These are phyloP conservation scores for Drosophila melanica DNA, from an alignment of 1,140 invertebrate species.

Conservation along the genomic window DNA sequence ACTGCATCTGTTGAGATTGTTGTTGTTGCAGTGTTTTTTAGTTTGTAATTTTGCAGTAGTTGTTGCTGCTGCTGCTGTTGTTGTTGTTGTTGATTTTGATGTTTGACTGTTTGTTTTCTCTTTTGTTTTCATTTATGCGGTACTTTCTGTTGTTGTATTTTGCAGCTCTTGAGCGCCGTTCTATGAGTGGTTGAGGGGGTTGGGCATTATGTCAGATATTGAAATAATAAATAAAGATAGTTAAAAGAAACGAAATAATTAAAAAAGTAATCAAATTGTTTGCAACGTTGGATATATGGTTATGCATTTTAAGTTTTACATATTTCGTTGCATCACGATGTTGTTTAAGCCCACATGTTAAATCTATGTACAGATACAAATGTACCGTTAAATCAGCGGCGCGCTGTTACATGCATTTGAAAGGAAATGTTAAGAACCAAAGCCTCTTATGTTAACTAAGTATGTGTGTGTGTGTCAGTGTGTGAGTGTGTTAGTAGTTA, in stretches of 20 bases:
- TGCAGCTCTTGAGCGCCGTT: slow-evolving; percentile 83
- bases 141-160: slow-evolving; percentile 84
- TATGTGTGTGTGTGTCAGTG: slow-evolving; percentile 11
- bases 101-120: slow-evolving; percentile 58
- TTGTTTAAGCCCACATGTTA: slow-evolving; percentile 24
- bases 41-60: slow-evolving; percentile 21
- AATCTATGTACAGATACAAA: slow-evolving; percentile 27
- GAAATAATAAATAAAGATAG: slow-evolving; percentile 41
- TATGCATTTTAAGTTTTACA: slow-evolving; percentile 25
- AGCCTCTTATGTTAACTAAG: slow-evolving; percentile 58
- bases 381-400: slow-evolving; percentile 33
- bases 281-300: not conserved
- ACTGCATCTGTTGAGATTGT: slow-evolving; percentile 6
- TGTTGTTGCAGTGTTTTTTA: slow-evolving; percentile 33
- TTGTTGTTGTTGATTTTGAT: slow-evolving; percentile 30
- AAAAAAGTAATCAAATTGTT: slow-evolving; percentile 16
- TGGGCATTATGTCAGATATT: slow-evolving; percentile 43
- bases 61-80: slow-evolving; percentile 16
- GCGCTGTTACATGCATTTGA: slow-evolving; percentile 32
- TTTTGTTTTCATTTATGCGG: slow-evolving; percentile 73
- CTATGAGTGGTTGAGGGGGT: slow-evolving; percentile 41
- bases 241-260: slow-evolving; percentile 28
- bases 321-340: slow-evolving; percentile 33
- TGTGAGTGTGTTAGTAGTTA: slow-evolving; percentile 48
- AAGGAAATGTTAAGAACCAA: slow-evolving; percentile 61